phyloP scores from a whole-genome alignment of 2,888 invertebrate species.

The Blera fallax region DNA sequence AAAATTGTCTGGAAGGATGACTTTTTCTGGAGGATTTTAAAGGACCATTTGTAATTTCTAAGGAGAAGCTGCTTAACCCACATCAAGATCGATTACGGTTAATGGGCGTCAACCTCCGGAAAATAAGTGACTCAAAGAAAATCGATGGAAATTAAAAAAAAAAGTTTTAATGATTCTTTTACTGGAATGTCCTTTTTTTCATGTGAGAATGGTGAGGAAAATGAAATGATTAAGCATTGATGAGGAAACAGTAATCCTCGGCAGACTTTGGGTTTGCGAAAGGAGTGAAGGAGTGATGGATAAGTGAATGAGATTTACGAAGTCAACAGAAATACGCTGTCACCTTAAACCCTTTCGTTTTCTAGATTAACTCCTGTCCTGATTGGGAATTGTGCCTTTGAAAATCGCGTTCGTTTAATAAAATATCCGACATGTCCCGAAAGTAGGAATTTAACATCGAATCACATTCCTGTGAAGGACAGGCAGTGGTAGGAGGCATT shows the following conservation, averaged over 20 bases:
- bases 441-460: too few species aligned
- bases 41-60: background rate
- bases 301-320: too few species aligned
- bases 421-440: too few species aligned
- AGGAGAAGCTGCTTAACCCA: background rate
- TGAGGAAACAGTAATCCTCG: background rate
- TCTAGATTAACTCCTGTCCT: too few species aligned
- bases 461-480: too few species aligned
- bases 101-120: background rate
- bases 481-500: too few species aligned
- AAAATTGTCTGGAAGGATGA: background rate
- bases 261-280: background rate
- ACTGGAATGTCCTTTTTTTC: background rate
- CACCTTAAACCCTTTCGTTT: too few species aligned
- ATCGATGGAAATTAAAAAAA: background rate
- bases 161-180: background rate
- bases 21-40: background rate
- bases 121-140: background rate
- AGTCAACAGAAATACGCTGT: too few species aligned
- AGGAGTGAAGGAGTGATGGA: too few species aligned
- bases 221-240: background rate
- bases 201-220: background rate
- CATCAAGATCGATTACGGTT: conserved; percentile 6
- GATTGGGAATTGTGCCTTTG: too few species aligned
- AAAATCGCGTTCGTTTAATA: too few species aligned